phyloP scores from a whole-genome alignment of 35 echinoderm and acorn worm genomes.

The Anneissia japonica region DNA sequence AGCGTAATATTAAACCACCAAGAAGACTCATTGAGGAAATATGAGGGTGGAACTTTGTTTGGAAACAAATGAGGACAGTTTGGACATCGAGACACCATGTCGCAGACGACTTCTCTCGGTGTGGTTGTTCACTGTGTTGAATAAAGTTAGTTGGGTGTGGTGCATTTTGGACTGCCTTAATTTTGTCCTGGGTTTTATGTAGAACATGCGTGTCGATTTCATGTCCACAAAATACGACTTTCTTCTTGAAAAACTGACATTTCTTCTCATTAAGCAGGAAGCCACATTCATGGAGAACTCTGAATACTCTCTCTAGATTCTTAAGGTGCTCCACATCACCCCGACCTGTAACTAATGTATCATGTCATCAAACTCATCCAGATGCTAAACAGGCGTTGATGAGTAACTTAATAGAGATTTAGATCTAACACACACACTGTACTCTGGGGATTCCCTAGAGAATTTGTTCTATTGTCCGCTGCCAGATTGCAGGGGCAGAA shows the following conservation, averaged over 20 bases:
- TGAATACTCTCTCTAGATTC: not conserved
- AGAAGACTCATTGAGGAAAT: no score
- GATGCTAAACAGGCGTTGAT: not conserved
- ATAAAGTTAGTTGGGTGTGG: constrained; percentile 33
- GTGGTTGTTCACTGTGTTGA: no score
- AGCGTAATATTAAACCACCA: no score
- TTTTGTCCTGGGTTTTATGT: constrained; percentile 30
- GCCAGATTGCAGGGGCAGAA: constrained; percentile 20
- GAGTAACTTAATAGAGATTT: no score
- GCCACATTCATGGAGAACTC: not conserved
- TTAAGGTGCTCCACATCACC: not conserved
- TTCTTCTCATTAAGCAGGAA: no score
- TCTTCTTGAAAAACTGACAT: constrained; percentile 34
- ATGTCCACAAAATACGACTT: constrained; percentile 26
- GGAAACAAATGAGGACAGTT: no score
- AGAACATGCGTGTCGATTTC: constrained; percentile 30
- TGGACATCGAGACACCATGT: no score
- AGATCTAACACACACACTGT: no score
- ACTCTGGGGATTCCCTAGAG: constrained; percentile 21
- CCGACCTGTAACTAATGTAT: not conserved
- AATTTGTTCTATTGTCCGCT: constrained; percentile 25
- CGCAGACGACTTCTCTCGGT: no score
- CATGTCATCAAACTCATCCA: constrained; percentile 5
- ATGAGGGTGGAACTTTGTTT: no score
- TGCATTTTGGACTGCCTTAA: constrained; percentile 37